Conservation (phyloP, 2,888 invertebrate genomes). For the Drosophila infuscata region DNA sequence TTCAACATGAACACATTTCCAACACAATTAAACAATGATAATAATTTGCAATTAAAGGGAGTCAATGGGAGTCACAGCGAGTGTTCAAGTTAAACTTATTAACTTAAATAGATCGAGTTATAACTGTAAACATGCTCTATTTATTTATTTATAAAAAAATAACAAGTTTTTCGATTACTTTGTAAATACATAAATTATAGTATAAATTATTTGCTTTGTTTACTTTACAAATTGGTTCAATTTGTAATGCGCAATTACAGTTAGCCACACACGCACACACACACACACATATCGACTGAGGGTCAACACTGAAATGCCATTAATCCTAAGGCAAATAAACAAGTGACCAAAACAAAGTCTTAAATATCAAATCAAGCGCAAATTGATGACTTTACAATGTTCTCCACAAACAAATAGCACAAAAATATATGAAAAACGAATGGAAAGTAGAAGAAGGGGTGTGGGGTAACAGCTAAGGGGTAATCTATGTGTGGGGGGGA, state of each 20-base stretch:
- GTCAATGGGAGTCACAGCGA: background rate
- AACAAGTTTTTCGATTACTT: background rate
- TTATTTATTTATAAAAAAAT: background rate
- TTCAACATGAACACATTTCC: background rate
- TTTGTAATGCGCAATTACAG: background rate
- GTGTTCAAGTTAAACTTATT: no score
- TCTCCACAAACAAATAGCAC: conserved; percentile 23
- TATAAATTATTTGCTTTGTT: background rate
- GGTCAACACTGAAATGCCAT: background rate
- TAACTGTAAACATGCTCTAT: background rate
- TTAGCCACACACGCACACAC: background rate
- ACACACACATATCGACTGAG: background rate
- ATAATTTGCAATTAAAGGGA: background rate
- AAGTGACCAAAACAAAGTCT: conserved; percentile 20
- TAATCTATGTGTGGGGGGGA: background rate
- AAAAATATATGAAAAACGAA: background rate
- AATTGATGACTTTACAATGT: conserved; percentile 49
- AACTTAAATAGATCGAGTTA: background rate
- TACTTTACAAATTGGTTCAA: background rate
- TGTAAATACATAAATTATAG: background rate
- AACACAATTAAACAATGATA: background rate
- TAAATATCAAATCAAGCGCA: conserved; percentile 53
- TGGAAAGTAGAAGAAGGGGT: background rate
- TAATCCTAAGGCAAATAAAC: conserved; percentile 7
- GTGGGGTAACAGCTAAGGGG: background rate